These are phyloP conservation scores for Phataginus tricuspis DNA, from an alignment of 2,797 vertebrate genomes.

Conservation along the genomic window DNA sequence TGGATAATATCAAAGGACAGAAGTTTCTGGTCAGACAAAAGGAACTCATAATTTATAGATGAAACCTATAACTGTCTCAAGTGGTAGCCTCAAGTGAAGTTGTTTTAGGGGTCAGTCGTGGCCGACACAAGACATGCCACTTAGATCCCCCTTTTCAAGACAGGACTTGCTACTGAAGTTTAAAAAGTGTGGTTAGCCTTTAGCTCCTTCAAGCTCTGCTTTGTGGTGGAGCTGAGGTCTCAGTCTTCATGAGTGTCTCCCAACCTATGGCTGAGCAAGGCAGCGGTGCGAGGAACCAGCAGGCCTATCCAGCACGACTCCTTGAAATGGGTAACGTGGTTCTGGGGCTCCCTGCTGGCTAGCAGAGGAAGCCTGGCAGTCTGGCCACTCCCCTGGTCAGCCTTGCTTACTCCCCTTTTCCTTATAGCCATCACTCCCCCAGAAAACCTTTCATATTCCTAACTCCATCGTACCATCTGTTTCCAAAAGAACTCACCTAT, in stretches of 20 bases:
- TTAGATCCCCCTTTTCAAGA: background rate
- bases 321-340: background rate
- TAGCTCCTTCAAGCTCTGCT: background rate
- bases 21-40: background rate
- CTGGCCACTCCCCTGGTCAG: background rate
- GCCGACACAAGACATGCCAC: background rate
- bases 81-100: background rate
- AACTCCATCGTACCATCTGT: background rate
- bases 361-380: background rate
- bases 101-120: background rate
- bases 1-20: background rate
- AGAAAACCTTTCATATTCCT: background rate
- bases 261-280: background rate
- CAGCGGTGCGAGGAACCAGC: background rate
- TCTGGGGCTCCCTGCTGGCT: background rate
- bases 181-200: background rate
- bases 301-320: background rate
- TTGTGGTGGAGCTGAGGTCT: background rate
- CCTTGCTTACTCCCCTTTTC: background rate
- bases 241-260: background rate
- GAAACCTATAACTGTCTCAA: background rate
- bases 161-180: background rate
- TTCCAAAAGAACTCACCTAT: background rate
- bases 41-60: background rate
- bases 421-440: background rate